A percentile compares a stretch with the other conserved stretches of the same genome.
Evolutionary conservation across 2,797 vertebrate genomes (phyloP).

Genomic region (Eutrigla gurnardus): DNA sequence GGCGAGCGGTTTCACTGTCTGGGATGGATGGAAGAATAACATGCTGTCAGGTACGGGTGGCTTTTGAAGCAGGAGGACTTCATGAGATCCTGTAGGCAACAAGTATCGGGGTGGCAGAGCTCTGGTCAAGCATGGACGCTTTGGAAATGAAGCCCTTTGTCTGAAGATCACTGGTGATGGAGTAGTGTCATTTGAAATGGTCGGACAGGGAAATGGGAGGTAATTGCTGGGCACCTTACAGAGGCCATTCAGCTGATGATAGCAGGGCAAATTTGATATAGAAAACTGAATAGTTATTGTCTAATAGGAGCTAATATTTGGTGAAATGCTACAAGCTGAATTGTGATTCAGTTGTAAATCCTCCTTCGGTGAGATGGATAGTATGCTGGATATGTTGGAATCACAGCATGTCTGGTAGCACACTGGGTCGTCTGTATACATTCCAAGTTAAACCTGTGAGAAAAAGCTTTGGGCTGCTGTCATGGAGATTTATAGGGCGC

Average conservation of each 20-base stretch:
- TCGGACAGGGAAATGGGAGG: constrained; percentile 29
- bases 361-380: constrained; percentile 23
- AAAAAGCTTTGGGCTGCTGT: constrained; percentile 67
- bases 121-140: constrained; percentile 57
- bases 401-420: constrained; percentile 50
- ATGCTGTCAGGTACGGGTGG: constrained; percentile 61
- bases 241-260: constrained; percentile 8
- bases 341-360: constrained; percentile 1
- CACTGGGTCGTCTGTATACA: constrained; percentile 39
- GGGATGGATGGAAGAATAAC: constrained; percentile 71
- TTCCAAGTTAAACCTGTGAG: constrained; percentile 44
- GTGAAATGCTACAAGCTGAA: constrained; percentile 10
- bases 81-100: constrained; percentile 64
- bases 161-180: constrained; percentile 60
- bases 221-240: constrained; percentile 1
- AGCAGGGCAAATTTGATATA: constrained; percentile 11
- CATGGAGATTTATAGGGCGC: constrained; percentile 82
- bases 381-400: neutral
- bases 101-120: constrained; percentile 47
- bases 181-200: constrained; percentile 70
- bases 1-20: constrained; percentile 60
- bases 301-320: constrained; percentile 8
- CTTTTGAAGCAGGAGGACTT: constrained; percentile 55
- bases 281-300: constrained; percentile 8
- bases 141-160: constrained; percentile 61